A percentile compares a stretch with the other conserved stretches of the same genome.
phyloP scores from a whole-genome alignment of 2,797 vertebrate species.

The Micromesistius poutassou region DNA sequence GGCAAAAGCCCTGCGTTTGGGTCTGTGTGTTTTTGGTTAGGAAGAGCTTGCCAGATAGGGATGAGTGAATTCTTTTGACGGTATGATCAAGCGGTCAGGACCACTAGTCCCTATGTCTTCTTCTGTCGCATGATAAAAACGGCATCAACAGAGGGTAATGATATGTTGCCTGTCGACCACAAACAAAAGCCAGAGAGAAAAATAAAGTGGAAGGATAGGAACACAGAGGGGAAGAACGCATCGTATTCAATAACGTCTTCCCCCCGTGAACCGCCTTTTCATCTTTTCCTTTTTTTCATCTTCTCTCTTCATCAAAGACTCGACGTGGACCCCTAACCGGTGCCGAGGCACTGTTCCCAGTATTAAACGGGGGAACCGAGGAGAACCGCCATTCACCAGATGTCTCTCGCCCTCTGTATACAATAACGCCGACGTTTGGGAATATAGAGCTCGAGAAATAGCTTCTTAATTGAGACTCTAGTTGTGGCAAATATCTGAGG shows the following conservation, averaged over 20 bases:
- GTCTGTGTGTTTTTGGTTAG: neutral
- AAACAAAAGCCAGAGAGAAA: conserved; percentile 40
- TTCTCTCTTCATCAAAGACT: neutral
- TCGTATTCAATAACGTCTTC: conserved; percentile 52
- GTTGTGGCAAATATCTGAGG: neutral
- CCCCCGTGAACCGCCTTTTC: conserved; percentile 35
- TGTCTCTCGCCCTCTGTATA: neutral
- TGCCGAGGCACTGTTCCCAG: conserved; percentile 26
- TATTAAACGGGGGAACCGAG: conserved; percentile 1
- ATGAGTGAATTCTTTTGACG: conserved; percentile 32
- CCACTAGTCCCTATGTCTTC: conserved; percentile 24
- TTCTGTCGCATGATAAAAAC: conserved; percentile 28
- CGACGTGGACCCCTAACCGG: conserved; percentile 8
- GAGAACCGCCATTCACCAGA: neutral
- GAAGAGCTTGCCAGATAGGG: conserved; percentile 14
- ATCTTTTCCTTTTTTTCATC: conserved; percentile 20
- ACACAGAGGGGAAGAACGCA: conserved; percentile 29
- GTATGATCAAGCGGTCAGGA: conserved; percentile 34
- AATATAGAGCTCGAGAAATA: neutral
- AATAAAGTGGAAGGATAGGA: conserved; percentile 40
- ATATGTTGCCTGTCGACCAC: conserved; percentile 40
- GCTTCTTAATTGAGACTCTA: neutral
- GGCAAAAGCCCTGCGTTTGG: neutral
- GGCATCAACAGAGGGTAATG: conserved; percentile 30
- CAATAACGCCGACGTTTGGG: neutral